Base-by-base conservation (phyloP, 1,140 invertebrate species). In the Drosophila miranda region DNA sequence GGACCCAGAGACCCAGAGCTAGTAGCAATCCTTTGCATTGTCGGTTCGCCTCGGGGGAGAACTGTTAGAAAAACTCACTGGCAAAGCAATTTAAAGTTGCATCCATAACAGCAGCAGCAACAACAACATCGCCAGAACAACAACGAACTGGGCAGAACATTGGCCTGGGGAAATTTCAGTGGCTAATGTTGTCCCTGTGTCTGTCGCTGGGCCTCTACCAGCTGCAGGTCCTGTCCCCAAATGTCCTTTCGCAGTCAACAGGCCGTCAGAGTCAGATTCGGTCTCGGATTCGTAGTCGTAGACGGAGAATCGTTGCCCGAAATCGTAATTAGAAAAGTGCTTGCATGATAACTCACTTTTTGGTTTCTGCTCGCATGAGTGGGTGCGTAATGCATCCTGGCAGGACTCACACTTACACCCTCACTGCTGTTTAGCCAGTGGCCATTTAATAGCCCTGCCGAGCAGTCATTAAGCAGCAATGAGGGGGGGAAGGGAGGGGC, bases 81-180 rank as follows among this genome's bases (percentile, higher is more conserved):
- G 73, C 50, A 84, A 84, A 87, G 81, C 81, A 84, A 84, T 84
- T 84, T 84, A 84, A 84, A 84, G 81, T 86, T 84, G 81, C 81
- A 84, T 86, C 81, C 82, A 84, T 76, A 84, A 84, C 4, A 26
- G 1, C 26, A 26, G 6, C 26, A 26, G 1, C 26, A 26, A 26
- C 61, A 72, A 43, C 55, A 61, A 58, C 19, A 19, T 19, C 19
- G 19, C 44, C 52, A 58, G 43, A 38, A 8, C 30, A 53, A 58
- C 62, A 74, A 30, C 42, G 59, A 64, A 28, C 52, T 41, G 44
- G 59, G 56, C 38, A 53, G 70, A 43, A 64, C 74, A 67, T 70
- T 86, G 63, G 77, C 78, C 81, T 87, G 57, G 74, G 81, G 81
- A 84, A 84, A 84, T 87, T 87, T 81, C 73, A 75, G 77, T 63